Evolutionary conservation across 2,888 invertebrate species (phyloP), one percentile per base, ranked within the genome.

Genomic region (Microctonus hyperodae): DNA sequence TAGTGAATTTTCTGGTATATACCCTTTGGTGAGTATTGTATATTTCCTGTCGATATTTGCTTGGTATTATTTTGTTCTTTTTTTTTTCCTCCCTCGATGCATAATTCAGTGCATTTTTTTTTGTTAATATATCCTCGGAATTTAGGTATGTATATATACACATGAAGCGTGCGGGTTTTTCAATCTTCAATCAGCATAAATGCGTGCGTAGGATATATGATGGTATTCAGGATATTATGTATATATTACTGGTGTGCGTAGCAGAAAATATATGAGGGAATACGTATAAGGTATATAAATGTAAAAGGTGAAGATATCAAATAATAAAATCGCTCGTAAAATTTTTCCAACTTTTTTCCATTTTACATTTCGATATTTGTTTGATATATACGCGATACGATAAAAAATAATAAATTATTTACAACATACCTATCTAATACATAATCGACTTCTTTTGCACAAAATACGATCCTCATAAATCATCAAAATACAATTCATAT

Each of bases 311-410:
- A 76, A 74, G 76, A 78, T 80, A 80, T 80, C 81, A 78, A 28
- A 78, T 79, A 78, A 76, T 79, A 77, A 81, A 80, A 82, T 81
- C 78, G 77, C 76, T 74, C 77, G 77, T 82, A 82, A 82, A 82
- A 75, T 73, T 74, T 78, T 76, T 75, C 78, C 71, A n/a, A n/a
- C n/a, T n/a, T 71, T 71, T 67, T 59, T 28, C 71, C 55, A 28
- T 28, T 76, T 76, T 77, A 78, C 78, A 81, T 81, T 82, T 81
- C 28, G 28, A 28, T 28, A 80, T 80, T 81, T 81, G 79, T 76
- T 80, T 22, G 25, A 59, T 65, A 59, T 80, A 79, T 80, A 78
- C 74, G n/a, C n/a, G 78, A 74, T 75, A 73, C 79, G 80, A 80
- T 80, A 81, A 80, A 78, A 77, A 77, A 78, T n/a, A n/a, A n/a